Percentiles rank a stretch among this genome's conserved stretches.
Conservation (phyloP, 2,113 vertebrate species). For the Notarius lentiginosus region DNA sequence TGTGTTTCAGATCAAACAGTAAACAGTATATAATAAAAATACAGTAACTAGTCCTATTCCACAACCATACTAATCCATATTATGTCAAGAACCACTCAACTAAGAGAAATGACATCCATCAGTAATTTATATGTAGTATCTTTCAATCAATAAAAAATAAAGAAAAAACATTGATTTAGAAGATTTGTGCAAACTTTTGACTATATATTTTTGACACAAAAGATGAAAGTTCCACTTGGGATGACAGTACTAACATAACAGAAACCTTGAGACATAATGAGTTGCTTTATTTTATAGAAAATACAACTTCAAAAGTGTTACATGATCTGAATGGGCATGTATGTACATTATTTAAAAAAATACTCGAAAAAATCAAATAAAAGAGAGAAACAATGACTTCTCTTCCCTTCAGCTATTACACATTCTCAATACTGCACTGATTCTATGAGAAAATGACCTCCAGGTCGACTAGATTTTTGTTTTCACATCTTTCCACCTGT, state of each 20-base stretch:
- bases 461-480: neutral
- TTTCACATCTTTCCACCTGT: neutral
- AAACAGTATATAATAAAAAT: no score
- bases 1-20: no score
- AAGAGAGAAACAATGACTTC: neutral
- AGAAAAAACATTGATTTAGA: no score
- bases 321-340: neutral
- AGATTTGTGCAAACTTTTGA: no score
- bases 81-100: no score
- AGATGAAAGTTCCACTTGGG: neutral
- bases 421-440: neutral
- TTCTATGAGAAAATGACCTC: constrained; percentile 11
- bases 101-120: no score
- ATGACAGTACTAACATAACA: neutral
- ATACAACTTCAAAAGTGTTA: neutral
- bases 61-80: no score
- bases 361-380: neutral
- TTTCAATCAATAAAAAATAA: no score
- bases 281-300: neutral
- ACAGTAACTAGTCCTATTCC: no score
- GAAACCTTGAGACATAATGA: neutral
- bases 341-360: neutral
- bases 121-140: no score
- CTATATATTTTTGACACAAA: neutral
- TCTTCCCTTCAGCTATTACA: neutral